A percentile compares a stretch with the other conserved stretches of the same genome.
These are phyloP conservation scores for Benthochromis sp. DNA, from an alignment of 2,113 vertebrate species.

Conservation along the genomic window DNA sequence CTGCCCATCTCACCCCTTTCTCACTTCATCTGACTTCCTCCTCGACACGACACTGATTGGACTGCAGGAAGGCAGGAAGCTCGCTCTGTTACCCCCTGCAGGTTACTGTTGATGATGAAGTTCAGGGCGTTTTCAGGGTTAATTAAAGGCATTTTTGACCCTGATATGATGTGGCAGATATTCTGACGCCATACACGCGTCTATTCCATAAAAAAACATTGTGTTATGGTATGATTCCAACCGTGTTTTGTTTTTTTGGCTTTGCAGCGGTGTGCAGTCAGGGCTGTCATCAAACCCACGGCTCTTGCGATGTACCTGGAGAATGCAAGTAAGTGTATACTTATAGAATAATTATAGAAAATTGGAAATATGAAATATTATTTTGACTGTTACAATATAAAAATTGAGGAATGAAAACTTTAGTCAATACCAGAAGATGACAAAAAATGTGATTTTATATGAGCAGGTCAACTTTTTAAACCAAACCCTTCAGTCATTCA, in stretches of 20 bases:
- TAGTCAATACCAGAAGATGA: not conserved
- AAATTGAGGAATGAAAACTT: not conserved
- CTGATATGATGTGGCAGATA: not conserved
- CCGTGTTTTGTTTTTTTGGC: not conserved
- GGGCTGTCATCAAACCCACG: conserved; percentile 69
- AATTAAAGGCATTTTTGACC: not conserved
- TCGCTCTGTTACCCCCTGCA: conserved; percentile 19
- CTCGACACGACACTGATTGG: conserved; percentile 56
- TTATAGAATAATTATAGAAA: not conserved
- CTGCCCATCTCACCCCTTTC: conserved; percentile 6
- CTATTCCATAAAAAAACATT: not conserved
- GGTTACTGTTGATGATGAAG: not conserved
- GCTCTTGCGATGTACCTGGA: conserved; percentile 66
- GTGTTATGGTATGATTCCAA: not conserved
- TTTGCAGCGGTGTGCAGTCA: conserved; percentile 68
- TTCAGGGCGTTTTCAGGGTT: not conserved
- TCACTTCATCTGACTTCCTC: conserved; percentile 43
- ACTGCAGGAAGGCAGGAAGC: conserved; percentile 40
- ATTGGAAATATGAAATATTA: not conserved
- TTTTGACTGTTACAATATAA: not conserved
- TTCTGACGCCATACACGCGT: not conserved
- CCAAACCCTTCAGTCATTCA: not conserved
- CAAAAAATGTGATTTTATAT: not conserved
- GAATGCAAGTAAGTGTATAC: conserved; percentile 70
- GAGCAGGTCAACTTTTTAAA: not conserved